Conservation (phyloP, 2,113 vertebrate genomes). For the Eolophus roseicapilla region DNA sequence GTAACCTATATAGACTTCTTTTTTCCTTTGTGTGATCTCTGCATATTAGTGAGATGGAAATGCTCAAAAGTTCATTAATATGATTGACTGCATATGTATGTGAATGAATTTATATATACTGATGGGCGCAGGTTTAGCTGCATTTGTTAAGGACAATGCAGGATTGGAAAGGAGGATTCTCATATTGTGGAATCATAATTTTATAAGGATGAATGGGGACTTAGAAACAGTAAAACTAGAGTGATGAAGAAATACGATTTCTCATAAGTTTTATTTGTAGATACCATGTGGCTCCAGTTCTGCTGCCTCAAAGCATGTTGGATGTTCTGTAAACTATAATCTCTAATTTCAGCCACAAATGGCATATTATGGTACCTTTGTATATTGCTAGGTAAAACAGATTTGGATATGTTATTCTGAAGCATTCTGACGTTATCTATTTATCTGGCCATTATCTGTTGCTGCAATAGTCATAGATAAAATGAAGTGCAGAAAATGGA, state of each 20-base stretch:
- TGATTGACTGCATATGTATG: not conserved
- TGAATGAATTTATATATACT: rapidly evolving
- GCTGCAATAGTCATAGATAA: not conserved
- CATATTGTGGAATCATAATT: not conserved
- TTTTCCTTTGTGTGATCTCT: not conserved
- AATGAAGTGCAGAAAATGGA: not conserved
- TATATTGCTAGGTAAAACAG: not conserved
- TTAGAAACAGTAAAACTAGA: not conserved
- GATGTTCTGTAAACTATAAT: not conserved
- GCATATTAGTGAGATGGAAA: not conserved
- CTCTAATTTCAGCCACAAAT: not conserved
- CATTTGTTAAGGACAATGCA: not conserved
- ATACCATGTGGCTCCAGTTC: not conserved
- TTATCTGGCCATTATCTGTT: not conserved
- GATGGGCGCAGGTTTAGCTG: not conserved
- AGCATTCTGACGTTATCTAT: not conserved
- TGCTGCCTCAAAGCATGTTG: not conserved
- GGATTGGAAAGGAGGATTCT: not conserved
- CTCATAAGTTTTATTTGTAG: not conserved
- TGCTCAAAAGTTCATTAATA: not conserved
- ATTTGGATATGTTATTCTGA: not conserved
- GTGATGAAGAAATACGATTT: not conserved
- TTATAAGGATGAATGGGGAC: not conserved
- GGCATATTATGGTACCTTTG: not conserved
- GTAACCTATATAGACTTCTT: not conserved